Conservation (phyloP, 1,140 invertebrate genomes). For the Drosophila biarmipes region DNA sequence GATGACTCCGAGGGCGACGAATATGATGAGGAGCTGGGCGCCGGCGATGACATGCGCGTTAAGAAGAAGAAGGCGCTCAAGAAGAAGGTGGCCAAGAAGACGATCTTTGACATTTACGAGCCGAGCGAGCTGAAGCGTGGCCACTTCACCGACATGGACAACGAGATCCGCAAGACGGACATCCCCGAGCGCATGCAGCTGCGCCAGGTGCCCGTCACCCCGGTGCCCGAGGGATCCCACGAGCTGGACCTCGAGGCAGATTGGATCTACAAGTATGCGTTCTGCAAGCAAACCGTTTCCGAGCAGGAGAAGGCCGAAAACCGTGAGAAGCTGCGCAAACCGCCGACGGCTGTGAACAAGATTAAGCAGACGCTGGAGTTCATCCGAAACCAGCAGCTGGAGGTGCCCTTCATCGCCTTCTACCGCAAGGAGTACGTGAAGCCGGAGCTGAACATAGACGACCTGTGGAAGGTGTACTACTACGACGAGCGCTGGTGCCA, state of each 20-base stretch:
- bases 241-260: slow-evolving; percentile 97
- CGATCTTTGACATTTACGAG: slow-evolving; percentile 98
- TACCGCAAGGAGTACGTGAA: slow-evolving; percentile 99
- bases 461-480: slow-evolving; percentile 98
- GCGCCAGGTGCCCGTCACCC: slow-evolving; percentile 93
- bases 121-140: slow-evolving; percentile 98
- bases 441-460: slow-evolving; percentile 96
- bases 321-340: slow-evolving; percentile 79
- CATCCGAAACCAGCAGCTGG: slow-evolving; percentile 97
- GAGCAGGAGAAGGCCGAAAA: slow-evolving; percentile 87
- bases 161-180: slow-evolving; percentile 95
- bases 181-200: slow-evolving; percentile 97
- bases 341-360: slow-evolving; percentile 89
- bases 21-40: slow-evolving; percentile 88
- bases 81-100: slow-evolving; percentile 93
- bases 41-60: slow-evolving; percentile 86
- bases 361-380: slow-evolving; percentile 98
- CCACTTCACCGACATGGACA: slow-evolving; percentile 97
- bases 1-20: slow-evolving; percentile 92
- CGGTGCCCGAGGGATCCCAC: slow-evolving; percentile 92
- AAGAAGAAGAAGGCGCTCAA: slow-evolving; percentile 89
- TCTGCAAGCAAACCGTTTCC: slow-evolving; percentile 93
- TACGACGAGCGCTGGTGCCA: slow-evolving; percentile 99
- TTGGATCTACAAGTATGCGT: slow-evolving; percentile 98
- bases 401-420: slow-evolving; percentile 99